These are phyloP conservation scores for Chloroceryle aenea DNA, from an alignment of 2,113 vertebrate species.

Conservation along the genomic window DNA sequence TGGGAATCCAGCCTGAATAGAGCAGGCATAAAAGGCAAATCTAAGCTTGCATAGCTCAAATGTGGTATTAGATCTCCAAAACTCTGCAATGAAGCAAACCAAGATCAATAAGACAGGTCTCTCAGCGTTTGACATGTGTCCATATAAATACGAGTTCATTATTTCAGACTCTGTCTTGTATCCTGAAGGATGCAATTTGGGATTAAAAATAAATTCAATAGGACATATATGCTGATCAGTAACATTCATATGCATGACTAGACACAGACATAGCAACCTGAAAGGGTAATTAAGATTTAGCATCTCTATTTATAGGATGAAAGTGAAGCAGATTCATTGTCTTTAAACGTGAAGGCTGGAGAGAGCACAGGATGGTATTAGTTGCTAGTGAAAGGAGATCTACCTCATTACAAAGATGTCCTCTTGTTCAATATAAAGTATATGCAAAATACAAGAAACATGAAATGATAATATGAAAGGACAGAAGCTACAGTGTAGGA, in stretches of 20 bases:
- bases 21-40: conserved; percentile 12
- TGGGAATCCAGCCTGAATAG: conserved; percentile 39
- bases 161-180: conserved; percentile 41
- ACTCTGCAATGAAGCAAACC: neutral
- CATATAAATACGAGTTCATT: conserved; percentile 32
- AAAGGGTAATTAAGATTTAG: conserved; percentile 72
- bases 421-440: neutral
- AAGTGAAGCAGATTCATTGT: conserved; percentile 68
- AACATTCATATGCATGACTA: conserved; percentile 60
- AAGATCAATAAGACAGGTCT: neutral
- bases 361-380: conserved; percentile 12
- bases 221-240: conserved; percentile 49
- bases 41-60: neutral
- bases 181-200: conserved; percentile 29
- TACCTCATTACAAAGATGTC: neutral
- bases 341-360: conserved; percentile 56
- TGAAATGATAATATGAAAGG: neutral
- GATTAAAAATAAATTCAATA: conserved; percentile 63
- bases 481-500: neutral
- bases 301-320: conserved; percentile 71
- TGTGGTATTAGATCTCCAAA: neutral
- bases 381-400: conserved; percentile 18
- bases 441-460: neutral
- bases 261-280: conserved; percentile 53
- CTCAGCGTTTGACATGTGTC: conserved; percentile 24